Conservation (phyloP, 2,888 invertebrate species). For the Tetheella fluctuosa region DNA sequence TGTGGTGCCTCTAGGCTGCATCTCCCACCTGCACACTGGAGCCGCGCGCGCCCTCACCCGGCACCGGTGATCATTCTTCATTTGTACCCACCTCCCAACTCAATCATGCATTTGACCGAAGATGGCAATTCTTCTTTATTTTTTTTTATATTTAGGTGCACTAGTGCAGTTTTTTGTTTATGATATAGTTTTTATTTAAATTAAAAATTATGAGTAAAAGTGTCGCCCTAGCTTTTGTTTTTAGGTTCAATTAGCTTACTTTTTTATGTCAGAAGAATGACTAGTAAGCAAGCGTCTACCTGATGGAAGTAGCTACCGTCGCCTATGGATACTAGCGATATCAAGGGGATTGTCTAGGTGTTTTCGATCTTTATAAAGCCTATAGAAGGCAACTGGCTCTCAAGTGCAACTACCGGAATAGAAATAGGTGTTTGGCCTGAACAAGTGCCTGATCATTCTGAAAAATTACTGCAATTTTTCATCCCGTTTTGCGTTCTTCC, state of each 20-base stretch:
- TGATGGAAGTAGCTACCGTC: too few relatives aligned
- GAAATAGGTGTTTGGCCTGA: conserved; percentile 15
- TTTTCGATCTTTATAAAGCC: too few relatives aligned
- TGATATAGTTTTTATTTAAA: too few relatives aligned
- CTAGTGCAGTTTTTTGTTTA: background rate
- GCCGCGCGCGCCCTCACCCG: conserved; percentile 20
- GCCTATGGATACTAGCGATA: too few relatives aligned
- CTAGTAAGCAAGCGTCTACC: too few relatives aligned
- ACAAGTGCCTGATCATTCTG: conserved; percentile 44
- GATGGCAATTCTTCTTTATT: conserved; percentile 16
- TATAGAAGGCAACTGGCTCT: too few relatives aligned
- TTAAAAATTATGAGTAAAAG: too few relatives aligned
- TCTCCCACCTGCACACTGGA: conserved; percentile 31
- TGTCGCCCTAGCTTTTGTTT: too few relatives aligned
- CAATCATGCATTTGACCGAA: conserved; percentile 62
- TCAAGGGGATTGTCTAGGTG: too few relatives aligned
- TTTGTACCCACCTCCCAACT: conserved; percentile 58
- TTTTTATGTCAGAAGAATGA: too few relatives aligned
- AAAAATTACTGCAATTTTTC: conserved; percentile 72
- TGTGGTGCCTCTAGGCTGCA: conserved; percentile 59
- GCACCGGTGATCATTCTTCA: conserved; percentile 78
- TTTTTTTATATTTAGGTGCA: conserved; percentile 3
- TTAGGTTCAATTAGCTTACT: too few relatives aligned
- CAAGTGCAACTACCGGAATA: too few relatives aligned
- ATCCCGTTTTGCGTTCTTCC: conserved; percentile 62